A percentile compares a stretch with the other conserved stretches of the same genome.
phyloP scores from a whole-genome alignment of 2,888 invertebrate genomes.

The Nemoura dubitans region DNA sequence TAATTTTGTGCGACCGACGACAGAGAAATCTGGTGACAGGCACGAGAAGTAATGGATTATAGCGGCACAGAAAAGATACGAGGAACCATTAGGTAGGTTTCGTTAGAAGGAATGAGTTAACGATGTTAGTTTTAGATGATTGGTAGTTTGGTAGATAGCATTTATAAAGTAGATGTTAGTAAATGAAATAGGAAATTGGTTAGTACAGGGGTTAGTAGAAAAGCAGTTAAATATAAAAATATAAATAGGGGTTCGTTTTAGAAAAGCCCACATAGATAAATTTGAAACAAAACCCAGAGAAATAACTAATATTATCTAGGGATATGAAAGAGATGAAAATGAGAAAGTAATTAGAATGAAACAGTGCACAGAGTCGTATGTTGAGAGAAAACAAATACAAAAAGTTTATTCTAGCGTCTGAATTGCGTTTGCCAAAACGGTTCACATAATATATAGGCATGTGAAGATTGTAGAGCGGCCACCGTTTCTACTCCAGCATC shows the following conservation, averaged over 20 bases:
- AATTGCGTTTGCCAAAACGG: neutral
- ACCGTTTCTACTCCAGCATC: too few species aligned
- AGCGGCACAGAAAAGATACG: neutral
- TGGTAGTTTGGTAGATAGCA: too few species aligned
- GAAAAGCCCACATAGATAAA: too few species aligned
- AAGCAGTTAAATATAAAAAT: neutral
- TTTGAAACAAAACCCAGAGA: too few species aligned
- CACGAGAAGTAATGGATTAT: neutral
- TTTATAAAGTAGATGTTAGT: neutral
- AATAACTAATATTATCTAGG: neutral
- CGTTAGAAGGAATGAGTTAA: too few species aligned
- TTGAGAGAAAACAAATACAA: constrained; percentile 9
- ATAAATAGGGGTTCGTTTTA: too few species aligned
- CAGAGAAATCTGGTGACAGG: neutral
- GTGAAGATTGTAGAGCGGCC: too few species aligned
- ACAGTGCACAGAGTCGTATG: neutral
- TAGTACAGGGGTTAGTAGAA: neutral
- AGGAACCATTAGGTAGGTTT: neutral
- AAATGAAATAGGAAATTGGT: neutral
- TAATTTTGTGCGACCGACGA: neutral
- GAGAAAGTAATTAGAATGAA: too few species aligned
- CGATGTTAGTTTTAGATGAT: too few species aligned
- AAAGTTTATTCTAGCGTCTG: neutral
- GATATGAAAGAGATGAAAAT: neutral
- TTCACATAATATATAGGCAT: too few species aligned